Base-by-base conservation (phyloP, 2,888 invertebrate genomes). In the Odontomyia ornata region DNA sequence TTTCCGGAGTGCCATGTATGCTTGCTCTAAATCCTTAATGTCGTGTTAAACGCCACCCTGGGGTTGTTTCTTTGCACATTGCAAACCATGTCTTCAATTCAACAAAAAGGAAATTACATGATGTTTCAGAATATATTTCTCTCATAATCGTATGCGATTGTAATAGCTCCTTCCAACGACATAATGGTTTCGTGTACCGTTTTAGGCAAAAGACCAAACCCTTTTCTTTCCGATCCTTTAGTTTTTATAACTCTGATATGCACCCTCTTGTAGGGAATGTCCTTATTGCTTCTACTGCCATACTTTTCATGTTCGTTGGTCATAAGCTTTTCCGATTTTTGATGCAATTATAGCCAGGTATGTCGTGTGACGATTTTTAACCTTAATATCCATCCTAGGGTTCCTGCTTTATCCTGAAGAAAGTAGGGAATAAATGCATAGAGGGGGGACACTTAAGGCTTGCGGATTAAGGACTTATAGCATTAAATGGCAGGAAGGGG, bases 31-130 rank as follows among this genome's bases (percentile, higher is more conserved):
- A 62, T 62, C 52, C 27, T 62, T 27, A 62, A 65, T 36, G 65
- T 65, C 36, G n/a, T 65, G 65, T 36, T 65, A 65, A 65, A 65
- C 18, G 65, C 36, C 65, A 65, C 36, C 36, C 15, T 21, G n/a
- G 36, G 36, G 36, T 36, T 9, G 9, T 36, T 36, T 9, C 9
- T 36, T 36, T 36, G 36, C 36, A 36, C 65, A 65, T 36, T 4
- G 7, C 52, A 9, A 4, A 9, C 65, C 30, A 21, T 36, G 36
- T 21, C 36, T 65, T 36, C 27, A 65, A 65, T 65, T 65, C 13
- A 4, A 43, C 43, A 64, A 65, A 62, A 65, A 65, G 65, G 65
- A 30, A 65, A 65, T 65, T 65, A 65, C 65, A 65, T 30, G 36
- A 36, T 65, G 65, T 65, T 65, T 65, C 65, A 36, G 27, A 62